These are phyloP conservation scores for Eonycteris spelaea DNA, from an alignment of 2,113 vertebrate genomes.

Conservation along the genomic window DNA sequence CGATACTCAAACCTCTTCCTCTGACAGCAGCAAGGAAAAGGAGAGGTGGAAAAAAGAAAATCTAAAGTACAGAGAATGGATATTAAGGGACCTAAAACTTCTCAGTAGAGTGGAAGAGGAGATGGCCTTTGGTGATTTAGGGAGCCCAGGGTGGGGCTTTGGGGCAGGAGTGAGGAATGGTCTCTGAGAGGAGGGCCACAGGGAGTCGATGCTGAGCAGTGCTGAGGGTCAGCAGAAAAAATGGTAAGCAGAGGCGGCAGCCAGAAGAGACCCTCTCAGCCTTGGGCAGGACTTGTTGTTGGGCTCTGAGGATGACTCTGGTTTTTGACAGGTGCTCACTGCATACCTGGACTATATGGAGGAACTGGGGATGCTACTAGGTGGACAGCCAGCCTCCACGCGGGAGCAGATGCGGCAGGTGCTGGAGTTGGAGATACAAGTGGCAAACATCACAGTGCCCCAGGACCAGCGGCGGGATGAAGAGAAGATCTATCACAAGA, in stretches of 20 bases:
- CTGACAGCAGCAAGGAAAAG: background rate
- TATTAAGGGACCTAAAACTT: background rate
- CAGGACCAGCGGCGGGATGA: constrained; percentile 96
- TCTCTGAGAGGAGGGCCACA: background rate
- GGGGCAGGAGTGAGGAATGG: background rate
- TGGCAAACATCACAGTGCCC: constrained; percentile 95
- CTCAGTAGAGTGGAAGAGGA: background rate
- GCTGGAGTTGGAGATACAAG: constrained; percentile 90
- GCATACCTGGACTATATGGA: constrained; percentile 98
- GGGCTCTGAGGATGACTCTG: background rate
- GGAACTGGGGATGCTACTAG: constrained; percentile 92
- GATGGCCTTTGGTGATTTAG: background rate
- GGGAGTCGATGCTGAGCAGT: background rate
- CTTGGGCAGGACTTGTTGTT: background rate
- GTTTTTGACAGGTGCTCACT: constrained; percentile 85
- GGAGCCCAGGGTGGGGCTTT: background rate
- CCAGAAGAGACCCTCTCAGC: background rate
- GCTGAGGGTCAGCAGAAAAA: background rate
- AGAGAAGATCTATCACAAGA: constrained; percentile 97
- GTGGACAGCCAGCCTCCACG: constrained; percentile 83
- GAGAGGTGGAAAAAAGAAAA: background rate
- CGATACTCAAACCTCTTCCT: background rate
- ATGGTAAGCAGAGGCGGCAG: background rate
- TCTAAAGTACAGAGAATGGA: background rate
- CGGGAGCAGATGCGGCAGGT: constrained; percentile 93